Evolutionary conservation across 2,888 invertebrate genomes (phyloP).

Genomic region (Cataglyphis livida): DNA sequence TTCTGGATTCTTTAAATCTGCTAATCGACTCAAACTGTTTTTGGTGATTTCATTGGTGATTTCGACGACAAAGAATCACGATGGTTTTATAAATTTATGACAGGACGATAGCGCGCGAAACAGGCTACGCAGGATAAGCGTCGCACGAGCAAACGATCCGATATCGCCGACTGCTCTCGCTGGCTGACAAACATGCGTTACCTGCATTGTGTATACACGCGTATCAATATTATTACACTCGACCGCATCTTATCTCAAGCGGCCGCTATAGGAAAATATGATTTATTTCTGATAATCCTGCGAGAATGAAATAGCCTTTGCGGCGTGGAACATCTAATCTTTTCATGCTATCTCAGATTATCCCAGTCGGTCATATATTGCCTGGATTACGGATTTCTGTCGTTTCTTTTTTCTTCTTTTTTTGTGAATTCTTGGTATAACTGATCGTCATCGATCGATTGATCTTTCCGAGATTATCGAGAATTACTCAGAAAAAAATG

Average conservation of each 20-base stretch:
- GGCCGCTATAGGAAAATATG: conserved; percentile 82
- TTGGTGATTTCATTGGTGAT: conserved; percentile 5
- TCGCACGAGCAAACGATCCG: conserved; percentile 66
- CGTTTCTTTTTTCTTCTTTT: conserved; percentile 45
- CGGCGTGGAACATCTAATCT: conserved; percentile 81
- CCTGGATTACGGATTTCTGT: conserved; percentile 82
- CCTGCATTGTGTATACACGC: conserved; percentile 70
- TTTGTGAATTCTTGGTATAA: conserved; percentile 43
- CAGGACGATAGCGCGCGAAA: conserved; percentile 67
- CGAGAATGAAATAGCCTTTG: conserved; percentile 82
- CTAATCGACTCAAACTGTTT: neutral
- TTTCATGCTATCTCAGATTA: conserved; percentile 81
- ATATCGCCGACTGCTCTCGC: conserved; percentile 71
- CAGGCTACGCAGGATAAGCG: conserved; percentile 69
- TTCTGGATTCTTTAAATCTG: neutral
- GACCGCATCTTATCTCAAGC: conserved; percentile 71
- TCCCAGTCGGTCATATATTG: conserved; percentile 81
- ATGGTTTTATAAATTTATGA: conserved; percentile 82
- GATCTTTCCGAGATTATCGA: conserved; percentile 29
- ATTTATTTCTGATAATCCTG: conserved; percentile 85
- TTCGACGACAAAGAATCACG: conserved; percentile 78
- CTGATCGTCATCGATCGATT: conserved; percentile 34
- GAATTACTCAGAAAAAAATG: neutral
- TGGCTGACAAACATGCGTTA: conserved; percentile 74
- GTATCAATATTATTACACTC: conserved; percentile 73